These are phyloP conservation scores for Hepsetus odoe DNA, from an alignment of 2,113 vertebrate species.

Conservation along the genomic window DNA sequence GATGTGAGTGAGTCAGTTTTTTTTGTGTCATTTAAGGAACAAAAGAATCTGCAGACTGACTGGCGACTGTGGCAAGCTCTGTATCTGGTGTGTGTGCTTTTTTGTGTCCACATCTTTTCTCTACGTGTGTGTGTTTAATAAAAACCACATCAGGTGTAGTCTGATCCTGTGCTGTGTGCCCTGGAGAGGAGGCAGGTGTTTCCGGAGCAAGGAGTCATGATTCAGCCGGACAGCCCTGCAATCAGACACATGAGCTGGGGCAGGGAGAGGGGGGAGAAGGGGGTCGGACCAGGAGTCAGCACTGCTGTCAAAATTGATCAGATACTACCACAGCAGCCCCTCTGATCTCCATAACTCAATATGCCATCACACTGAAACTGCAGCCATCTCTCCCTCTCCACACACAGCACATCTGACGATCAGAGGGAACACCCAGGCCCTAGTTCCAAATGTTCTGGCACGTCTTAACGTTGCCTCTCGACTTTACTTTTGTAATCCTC, in stretches of 20 bases:
- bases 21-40: neutral
- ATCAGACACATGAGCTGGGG: conserved; percentile 68
- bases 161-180: conserved; percentile 60
- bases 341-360: conserved; percentile 53
- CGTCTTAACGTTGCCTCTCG: neutral
- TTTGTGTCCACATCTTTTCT: conserved; percentile 28
- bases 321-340: conserved; percentile 55
- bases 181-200: conserved; percentile 70
- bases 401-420: conserved; percentile 25
- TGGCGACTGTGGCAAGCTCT: neutral
- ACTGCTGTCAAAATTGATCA: conserved; percentile 71
- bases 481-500: neutral
- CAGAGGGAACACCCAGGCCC: conserved; percentile 15
- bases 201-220: conserved; percentile 62
- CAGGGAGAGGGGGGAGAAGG: conserved; percentile 35
- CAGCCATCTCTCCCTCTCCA: conserved; percentile 29
- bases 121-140: conserved; percentile 65
- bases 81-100: conserved; percentile 24
- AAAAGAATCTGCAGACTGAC: neutral
- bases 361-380: conserved; percentile 44
- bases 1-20: conserved; percentile 16
- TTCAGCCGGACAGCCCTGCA: conserved; percentile 74
- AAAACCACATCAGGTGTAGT: conserved; percentile 70
- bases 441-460: neutral
- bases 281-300: conserved; percentile 64